Evolutionary conservation across 2,888 invertebrate genomes (phyloP), one percentile per base, ranked within the genome.

Genomic region (Eupithecia abbreviata): DNA sequence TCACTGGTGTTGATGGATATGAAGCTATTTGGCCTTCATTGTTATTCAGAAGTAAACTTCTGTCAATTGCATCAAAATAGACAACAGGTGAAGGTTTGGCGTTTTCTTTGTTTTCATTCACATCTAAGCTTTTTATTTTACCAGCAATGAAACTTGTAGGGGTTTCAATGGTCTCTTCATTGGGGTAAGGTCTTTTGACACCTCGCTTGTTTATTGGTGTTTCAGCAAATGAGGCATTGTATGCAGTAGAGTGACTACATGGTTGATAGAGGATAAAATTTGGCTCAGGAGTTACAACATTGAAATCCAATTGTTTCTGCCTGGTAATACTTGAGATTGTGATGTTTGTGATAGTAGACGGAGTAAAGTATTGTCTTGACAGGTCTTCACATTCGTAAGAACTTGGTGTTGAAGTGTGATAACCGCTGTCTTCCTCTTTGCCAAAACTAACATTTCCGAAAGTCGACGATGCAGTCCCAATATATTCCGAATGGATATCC

Each of bases 381-480:
- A 91, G 77, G 79, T 90, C 90, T 0, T 91, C 91, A 78, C 86
- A 88, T 83, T 92, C 92, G 65, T 93, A 85, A 13, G 94, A 92
- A 43, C 92, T 88, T 65, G 93, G 93, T 55, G 94, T 93, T 79
- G 89, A 91, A 2, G 94, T 93, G 76, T 93, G 92, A 82, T 94
- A 95, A 66, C 95, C 95, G 84, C 95, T 95, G 80, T 95, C 95
- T 84, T 94, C 94, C n/a, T 88, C 84, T 79, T 88, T 90, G 82
- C 88, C 90, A 82, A 89, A 89, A 79, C 87, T 89, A 58, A 87
- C 83, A 79, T 84, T 90, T 49, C 89, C 87, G 76, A 86, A 90
- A 30, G 88, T 86, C 51, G 91, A 91, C 62, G 91, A 90, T 12
- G 88, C 82, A 76, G 90, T 85, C 70, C 91, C 90, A 69, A 85